Base-by-base conservation (phyloP, 1,140 invertebrate species). In the Hirudo medicinalis region DNA sequence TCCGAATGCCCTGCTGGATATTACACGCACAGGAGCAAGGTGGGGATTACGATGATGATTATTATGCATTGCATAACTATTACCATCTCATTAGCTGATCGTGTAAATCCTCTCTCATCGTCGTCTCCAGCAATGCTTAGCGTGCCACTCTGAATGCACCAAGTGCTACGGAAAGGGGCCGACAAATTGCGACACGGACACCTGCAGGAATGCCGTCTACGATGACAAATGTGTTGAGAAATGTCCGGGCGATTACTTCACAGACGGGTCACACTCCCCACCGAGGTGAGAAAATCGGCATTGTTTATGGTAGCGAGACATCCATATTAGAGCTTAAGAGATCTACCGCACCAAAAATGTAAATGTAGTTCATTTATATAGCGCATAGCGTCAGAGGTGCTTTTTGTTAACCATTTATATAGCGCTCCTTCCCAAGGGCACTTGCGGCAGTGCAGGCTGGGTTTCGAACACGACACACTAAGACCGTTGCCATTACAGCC, bases 81-180 rank as follows among this genome's bases (percentile, higher is more conserved):
- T 25, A 57, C 54, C 20, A n/a, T 25, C 57, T 25, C 29, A 22
- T 15, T 32, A 63, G 11, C 20, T 25, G 25, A 9, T n/a, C 9
- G 17, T 32, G 29, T 32, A 63, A 22, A 4, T 5, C 4, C 55
- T 22, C 55, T 19, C 19, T 13, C 57, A 19, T 20, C 22, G 3
- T 25, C 57, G 2, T 32, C 8, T 32, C 22, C 19, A 63, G 57
- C 8, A 63, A 63, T 97, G 94, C 78, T 84, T 85, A 74, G 83
- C 84, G 2, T 97, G 94, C 78, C 91, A 96, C 78, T 80, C 84
- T 17, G 92, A 91, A 76, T 97, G 94, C 79, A 85, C 88, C 19
- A 78, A 84, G 0, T 98, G 94, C 78, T 85, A 80, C 0, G 93
- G 94, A 0, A 88, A 90, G 0, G 86, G 86, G 0, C 83, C 87